Evolutionary conservation across 2,113 vertebrate species (phyloP), one percentile per base, ranked within the genome.

Genomic region (Nestor notabilis): DNA sequence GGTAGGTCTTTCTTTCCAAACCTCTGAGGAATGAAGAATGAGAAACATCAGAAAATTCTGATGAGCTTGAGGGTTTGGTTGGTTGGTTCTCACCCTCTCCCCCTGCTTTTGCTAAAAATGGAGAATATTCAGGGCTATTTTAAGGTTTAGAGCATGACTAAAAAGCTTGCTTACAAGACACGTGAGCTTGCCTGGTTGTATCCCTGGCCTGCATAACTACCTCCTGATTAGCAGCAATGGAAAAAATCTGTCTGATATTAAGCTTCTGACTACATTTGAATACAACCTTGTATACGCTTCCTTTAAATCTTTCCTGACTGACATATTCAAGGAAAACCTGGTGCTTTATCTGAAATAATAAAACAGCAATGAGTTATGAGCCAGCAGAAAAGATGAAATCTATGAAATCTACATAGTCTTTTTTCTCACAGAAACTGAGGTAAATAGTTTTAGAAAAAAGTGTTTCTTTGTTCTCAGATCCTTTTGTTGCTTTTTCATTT

Each of bases 191-290:
- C 47, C 50, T 92, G 31, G 17, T 78, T 88, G 39, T 88, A 70
- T 92, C 71, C 44, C 72, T 92, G 82, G 76, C 69, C 80, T 4
- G 3, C 35, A 55, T 93, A 69, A 78, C 33, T 90, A 43, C 55
- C 88, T 78, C 79, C 88, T 96, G 82, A 94, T 95, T 74, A 88
- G 83, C 12, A 91, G 44, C 47, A 89, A 72, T 47, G 74, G 87
- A 93, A 96, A 93, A 92, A 89, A 72, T 39, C 16, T 63, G 29
- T 75, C 71, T 71, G n/a, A 81, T 90, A 55, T 83, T 81, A 71
- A 78, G 43, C 37, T 63, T 74, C 71, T 95, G 86, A 83, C 80
- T 82, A 33, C 27, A 44, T 78, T 71, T 89, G 17, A 92, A 64
- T 64, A 28, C 17, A 60, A 39, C 35, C 19, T 18, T 3, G 2